Conservation (phyloP, 2,888 invertebrate species). For the Cephus rjabovi region DNA sequence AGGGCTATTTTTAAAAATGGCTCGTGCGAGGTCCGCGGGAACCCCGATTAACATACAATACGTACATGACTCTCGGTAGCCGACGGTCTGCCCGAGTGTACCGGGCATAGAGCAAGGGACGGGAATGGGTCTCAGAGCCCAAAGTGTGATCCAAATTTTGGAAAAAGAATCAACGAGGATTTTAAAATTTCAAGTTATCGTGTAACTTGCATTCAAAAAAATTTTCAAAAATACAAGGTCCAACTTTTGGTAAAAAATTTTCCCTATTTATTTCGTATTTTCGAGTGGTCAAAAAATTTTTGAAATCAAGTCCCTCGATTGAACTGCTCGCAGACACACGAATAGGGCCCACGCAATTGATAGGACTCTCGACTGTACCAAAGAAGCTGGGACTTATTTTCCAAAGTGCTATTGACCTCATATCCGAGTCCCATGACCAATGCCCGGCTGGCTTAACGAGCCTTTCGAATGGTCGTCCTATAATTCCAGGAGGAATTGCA, state of each 20-base stretch:
- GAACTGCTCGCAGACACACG: background rate
- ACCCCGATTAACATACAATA: constrained; percentile 62
- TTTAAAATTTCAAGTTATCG: background rate
- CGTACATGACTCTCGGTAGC: constrained; percentile 60
- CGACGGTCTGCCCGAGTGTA: constrained; percentile 22
- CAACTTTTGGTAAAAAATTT: background rate
- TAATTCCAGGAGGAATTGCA: constrained; percentile 33
- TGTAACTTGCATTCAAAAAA: background rate
- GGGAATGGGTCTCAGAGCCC: background rate
- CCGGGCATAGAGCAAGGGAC: constrained; percentile 32
- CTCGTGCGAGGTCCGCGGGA: constrained; percentile 45
- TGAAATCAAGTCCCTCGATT: background rate
- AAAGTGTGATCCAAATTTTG: constrained; percentile 10
- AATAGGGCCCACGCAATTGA: background rate
- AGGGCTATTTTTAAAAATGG: constrained; percentile 49
- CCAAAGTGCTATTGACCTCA: constrained; percentile 38
- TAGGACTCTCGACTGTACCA: background rate
- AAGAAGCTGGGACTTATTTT: background rate
- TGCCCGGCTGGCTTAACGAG: constrained; percentile 43
- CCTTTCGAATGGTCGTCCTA: constrained; percentile 29
- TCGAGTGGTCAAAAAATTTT: background rate
- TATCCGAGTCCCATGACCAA: constrained; percentile 33
- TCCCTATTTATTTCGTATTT: background rate
- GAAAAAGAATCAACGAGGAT: background rate
- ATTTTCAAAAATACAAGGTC: background rate